Conservation (phyloP, 2,888 invertebrate species). For the Stenotaenia linearis region DNA sequence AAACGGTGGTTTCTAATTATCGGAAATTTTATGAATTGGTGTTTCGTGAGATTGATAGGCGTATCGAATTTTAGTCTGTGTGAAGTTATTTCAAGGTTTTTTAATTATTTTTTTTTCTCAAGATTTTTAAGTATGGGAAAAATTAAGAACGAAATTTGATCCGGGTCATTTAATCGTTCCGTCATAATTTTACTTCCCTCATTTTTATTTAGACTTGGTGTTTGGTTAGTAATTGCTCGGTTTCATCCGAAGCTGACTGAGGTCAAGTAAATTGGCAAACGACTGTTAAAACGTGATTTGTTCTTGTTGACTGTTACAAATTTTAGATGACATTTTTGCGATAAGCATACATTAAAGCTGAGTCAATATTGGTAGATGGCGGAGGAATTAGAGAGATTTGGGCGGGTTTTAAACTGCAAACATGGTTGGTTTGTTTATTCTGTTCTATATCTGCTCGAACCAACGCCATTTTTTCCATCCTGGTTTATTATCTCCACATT, state of each 20-base stretch:
- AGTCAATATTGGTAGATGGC: not conserved
- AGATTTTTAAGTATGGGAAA: not conserved
- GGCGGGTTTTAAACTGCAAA: not conserved
- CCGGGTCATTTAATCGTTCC: not conserved
- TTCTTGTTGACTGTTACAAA: constrained; percentile 17
- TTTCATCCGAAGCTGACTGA: not conserved
- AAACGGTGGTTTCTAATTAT: not conserved
- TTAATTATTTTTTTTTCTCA: not conserved
- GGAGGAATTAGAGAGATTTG: constrained; percentile 7
- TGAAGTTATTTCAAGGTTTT: not conserved
- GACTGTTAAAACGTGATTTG: not conserved
- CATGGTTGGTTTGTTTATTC: not conserved
- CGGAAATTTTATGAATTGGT: not conserved
- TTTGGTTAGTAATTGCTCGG: not conserved
- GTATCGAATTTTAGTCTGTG: not conserved
- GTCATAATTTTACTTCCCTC: not conserved
- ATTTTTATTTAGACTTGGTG: not conserved
- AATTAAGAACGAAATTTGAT: not conserved
- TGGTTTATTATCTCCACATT: not conserved
- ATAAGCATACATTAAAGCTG: not conserved
- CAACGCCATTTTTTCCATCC: not conserved
- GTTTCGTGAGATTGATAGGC: not conserved
- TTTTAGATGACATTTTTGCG: constrained; percentile 3
- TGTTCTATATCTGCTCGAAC: not conserved
- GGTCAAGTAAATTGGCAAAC: not conserved